Base-by-base conservation (phyloP, 2,888 invertebrate genomes). In the Limnephilus rhombicus region DNA sequence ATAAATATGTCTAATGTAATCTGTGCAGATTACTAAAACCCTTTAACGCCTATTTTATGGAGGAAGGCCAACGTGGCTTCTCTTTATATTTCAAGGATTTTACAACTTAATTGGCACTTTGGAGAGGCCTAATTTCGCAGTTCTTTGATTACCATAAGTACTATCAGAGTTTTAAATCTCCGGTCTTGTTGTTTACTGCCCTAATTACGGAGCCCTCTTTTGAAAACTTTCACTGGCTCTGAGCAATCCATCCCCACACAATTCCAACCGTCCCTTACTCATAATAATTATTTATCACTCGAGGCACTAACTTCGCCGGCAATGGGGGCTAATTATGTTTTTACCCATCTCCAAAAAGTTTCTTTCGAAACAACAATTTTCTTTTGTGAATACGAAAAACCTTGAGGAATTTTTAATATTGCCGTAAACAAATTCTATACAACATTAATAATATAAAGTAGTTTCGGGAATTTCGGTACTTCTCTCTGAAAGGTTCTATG, bases 181-280 rank as follows among this genome's bases (percentile, higher is more conserved):
- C 83, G 34, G 83, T 24, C 83, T 41, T 15, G 83, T 86, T 86
- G 86, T 86, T 86, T 88, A 88, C 88, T 68, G 88, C 34, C 68
- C 31, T 88, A 88, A 88, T 88, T 88, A 88, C 88, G 15, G 18
- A 88, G 24, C 88, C 88, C 68, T n/a, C 37, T 34, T 68, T 53
- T 68, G 88, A 24, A 68, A 88, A 88, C 88, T 88, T 88, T 88
- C 53, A 53, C 49, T 53, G 12, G 87, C 34, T 87, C 29, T 49
- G 49, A 31, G 34, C 49, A 31, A 87, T 49, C 88, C 88, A 88
- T 53, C 88, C 88, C 80, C 68, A 68, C 68, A 68, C 68, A 68
- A 68, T 68, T 2, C 68, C 68, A 68, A 68, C 88, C 88, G 37
- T 53, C 88, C 88, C 88, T 88, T 34, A 86, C 37, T 45, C 45